Evolutionary conservation across 2,113 vertebrate species (phyloP).

Genomic region (Ia io): DNA sequence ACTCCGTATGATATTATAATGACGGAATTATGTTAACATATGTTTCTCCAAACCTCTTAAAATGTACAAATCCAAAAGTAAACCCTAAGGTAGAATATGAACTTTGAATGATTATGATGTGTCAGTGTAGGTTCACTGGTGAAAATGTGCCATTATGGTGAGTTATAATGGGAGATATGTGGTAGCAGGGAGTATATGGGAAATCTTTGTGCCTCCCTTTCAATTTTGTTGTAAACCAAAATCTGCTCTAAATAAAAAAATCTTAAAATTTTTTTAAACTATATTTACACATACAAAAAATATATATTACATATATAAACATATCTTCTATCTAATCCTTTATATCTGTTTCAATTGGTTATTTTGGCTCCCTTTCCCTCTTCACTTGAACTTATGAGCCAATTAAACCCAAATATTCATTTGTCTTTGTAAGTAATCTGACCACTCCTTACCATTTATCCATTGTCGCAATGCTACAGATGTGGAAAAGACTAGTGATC

Average conservation of each 20-base stretch:
- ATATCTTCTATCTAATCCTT: neutral
- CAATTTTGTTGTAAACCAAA: neutral
- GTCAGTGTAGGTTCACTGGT: neutral
- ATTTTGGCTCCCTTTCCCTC: neutral
- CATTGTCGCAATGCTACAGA: neutral
- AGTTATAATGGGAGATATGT: neutral
- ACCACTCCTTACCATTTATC: neutral
- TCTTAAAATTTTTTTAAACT: neutral
- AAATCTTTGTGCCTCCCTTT: neutral
- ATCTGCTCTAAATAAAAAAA: neutral
- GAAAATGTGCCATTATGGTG: neutral
- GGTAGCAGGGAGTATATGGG: neutral
- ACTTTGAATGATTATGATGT: neutral
- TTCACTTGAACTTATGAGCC: neutral
- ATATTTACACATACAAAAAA: neutral
- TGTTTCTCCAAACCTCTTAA: neutral
- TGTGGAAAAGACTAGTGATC: neutral
- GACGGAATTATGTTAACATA: neutral
- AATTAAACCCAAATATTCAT: neutral
- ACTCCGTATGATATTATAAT: neutral
- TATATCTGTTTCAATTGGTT: neutral
- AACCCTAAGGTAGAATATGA: neutral
- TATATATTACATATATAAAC: neutral
- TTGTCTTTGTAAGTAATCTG: neutral
- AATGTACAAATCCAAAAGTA: neutral